A percentile compares a stretch with the other conserved stretches of the same genome.
These are phyloP conservation scores for Yoshiicerus persimilis DNA, from an alignment of 1,140 invertebrate genomes.

Conservation along the genomic window DNA sequence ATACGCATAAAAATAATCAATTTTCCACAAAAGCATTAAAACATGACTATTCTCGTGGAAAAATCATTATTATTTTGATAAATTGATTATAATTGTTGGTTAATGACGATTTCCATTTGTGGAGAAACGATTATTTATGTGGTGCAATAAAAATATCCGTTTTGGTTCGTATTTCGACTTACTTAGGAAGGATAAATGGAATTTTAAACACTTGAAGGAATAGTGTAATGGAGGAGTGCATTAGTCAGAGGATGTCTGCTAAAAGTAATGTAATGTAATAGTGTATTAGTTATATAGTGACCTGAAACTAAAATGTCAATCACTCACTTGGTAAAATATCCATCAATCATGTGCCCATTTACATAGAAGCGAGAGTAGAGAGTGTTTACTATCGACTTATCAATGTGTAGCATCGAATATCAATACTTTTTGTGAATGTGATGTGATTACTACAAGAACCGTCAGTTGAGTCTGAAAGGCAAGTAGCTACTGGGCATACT, in stretches of 20 bases:
- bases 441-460: neutral
- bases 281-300: neutral
- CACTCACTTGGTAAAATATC: neutral
- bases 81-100: too few species aligned
- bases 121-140: too few species aligned
- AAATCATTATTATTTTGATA: too few species aligned
- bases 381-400: neutral
- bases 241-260: slow-evolving; percentile 20
- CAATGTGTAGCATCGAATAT: neutral
- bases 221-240: slow-evolving; percentile 25
- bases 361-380: neutral
- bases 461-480: too few species aligned
- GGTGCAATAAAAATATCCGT: too few species aligned
- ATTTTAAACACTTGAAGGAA: too few species aligned
- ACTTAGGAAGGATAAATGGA: too few species aligned
- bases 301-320: slow-evolving; percentile 25
- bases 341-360: slow-evolving; percentile 42
- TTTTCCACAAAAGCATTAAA: too few species aligned
- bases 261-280: neutral
- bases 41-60: too few species aligned
- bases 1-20: too few species aligned
- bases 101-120: too few species aligned
- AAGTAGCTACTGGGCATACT: neutral
- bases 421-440: neutral
- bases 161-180: too few species aligned